Base-by-base conservation (phyloP, 1,140 invertebrate genomes). In the Trichonephila inaurata region DNA sequence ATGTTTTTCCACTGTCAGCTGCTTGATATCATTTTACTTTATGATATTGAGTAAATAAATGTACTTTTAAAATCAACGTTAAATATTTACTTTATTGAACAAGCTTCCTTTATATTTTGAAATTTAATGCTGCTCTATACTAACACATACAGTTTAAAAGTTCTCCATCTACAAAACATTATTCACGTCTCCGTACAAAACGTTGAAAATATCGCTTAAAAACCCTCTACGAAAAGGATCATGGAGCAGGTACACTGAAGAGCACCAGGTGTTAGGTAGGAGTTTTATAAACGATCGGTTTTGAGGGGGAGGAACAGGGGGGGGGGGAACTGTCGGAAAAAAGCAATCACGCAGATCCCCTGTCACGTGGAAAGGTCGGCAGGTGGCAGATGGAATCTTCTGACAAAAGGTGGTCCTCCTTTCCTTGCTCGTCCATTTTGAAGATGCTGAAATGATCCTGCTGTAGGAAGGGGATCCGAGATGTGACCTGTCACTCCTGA, bases 261-360 rank as follows among this genome's bases (percentile, higher is more conserved):
- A 77, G 72, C 72, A 77, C 72, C 72, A 77, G 72, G 72, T 77
- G 72, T 33, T 77, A 19, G 28, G 33, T 40, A 77, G 72, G 72
- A 77, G 72, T 77, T 77, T 77, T 77, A 77, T 77, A 77, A 77
- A 77, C 72, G 72, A 77, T 77, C 24, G 24, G 72, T 77, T 77
- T 6, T 28, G 62, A 64, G 69, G 72, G 72, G 19, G 19, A 28
- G 72, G n/a, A 40, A 40, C 69, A 7, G n/a, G 40, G 16, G 28
- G 72, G 33, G 12, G n/a, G 28, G 66, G 66, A 28, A 28, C n/a
- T 69, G 66, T 69, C 66, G 66, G 66, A 77, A 77, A 77, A 77
- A 77, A 77, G 72, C 72, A 77, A 77, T 77, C 72, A 77, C 72
- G 72, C 28, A 33, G 72, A 77, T 77, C 72, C 72, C 72, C 18